phyloP scores from a whole-genome alignment of 2,113 vertebrate species.

The Morone chrysops region DNA sequence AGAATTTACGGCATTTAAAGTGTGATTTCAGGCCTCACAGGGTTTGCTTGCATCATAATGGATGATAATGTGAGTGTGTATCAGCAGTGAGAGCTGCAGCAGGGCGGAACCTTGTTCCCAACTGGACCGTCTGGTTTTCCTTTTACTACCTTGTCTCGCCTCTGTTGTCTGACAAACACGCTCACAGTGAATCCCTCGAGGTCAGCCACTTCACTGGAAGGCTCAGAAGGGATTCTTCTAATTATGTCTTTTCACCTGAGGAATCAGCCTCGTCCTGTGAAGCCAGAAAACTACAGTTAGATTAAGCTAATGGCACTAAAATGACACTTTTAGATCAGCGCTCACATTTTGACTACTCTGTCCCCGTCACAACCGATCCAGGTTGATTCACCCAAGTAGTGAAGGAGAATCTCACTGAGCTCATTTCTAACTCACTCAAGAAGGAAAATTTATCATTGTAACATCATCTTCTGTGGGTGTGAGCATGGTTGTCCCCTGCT shows the following conservation, averaged over 20 bases:
- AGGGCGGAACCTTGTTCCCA: slow-evolving; percentile 60
- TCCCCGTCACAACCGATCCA: not conserved
- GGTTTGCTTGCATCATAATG: not conserved
- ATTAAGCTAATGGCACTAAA: slow-evolving; percentile 34
- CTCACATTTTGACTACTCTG: not conserved
- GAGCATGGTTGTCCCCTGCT: slow-evolving; percentile 53
- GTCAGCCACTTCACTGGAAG: slow-evolving; percentile 20
- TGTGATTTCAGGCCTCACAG: not conserved
- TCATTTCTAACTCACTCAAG: not conserved
- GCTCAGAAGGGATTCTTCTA: not conserved
- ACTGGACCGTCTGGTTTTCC: slow-evolving; percentile 71
- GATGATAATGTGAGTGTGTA: not conserved
- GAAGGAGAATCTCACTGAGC: not conserved
- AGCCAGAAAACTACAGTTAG: not conserved
- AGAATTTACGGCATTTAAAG: not conserved
- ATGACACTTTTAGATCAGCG: not conserved
- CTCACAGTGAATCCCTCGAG: slow-evolving; percentile 46
- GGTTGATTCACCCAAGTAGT: not conserved
- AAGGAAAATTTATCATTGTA: not conserved
- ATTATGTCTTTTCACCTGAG: not conserved
- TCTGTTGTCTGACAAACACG: slow-evolving; percentile 39
- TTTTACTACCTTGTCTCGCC: slow-evolving; percentile 31
- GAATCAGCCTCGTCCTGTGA: not conserved
- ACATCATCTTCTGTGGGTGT: not conserved
- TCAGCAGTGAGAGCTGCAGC: slow-evolving; percentile 1